Percentiles rank a stretch among this genome's conserved stretches.
phyloP scores from a whole-genome alignment of 2,797 vertebrate species.

The Eupleurogrammus muticus region DNA sequence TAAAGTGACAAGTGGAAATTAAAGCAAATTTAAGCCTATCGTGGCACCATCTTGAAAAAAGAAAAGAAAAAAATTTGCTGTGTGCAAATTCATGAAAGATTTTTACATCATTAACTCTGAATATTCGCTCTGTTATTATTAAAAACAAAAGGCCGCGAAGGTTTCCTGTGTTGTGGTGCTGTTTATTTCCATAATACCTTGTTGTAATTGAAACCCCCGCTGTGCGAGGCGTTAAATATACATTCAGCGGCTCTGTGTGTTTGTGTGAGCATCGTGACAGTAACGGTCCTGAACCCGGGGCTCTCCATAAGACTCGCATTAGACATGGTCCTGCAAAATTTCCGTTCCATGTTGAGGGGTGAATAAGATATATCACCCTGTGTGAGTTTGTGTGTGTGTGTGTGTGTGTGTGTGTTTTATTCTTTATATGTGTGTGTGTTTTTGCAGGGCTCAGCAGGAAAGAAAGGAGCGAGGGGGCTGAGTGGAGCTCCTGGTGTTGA shows the following conservation, averaged over 20 bases:
- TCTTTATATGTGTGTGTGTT: slow-evolving; percentile 48
- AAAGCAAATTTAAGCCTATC: too few relatives aligned
- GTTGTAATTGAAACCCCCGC: not conserved
- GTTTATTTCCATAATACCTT: slow-evolving; percentile 3
- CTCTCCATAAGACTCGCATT: slow-evolving; percentile 16
- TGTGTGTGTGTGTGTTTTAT: slow-evolving; percentile 50
- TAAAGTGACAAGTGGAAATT: too few relatives aligned
- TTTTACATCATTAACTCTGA: not conserved
- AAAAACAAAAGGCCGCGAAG: not conserved
- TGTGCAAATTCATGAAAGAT: not conserved
- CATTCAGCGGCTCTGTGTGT: slow-evolving; percentile 15
- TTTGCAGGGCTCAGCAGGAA: slow-evolving; percentile 89
- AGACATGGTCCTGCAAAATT: slow-evolving; percentile 19
- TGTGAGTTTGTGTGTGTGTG: slow-evolving; percentile 41
- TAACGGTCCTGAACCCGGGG: slow-evolving; percentile 1
- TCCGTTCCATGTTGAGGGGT: not conserved
- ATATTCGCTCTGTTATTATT: not conserved
- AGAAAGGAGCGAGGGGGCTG: slow-evolving; percentile 89
- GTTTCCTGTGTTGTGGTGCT: slow-evolving; percentile 4
- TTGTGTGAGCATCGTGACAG: slow-evolving; percentile 15
- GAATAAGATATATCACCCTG: slow-evolving; percentile 6
- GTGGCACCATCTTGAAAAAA: too few relatives aligned
- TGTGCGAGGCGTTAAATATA: slow-evolving; percentile 18
- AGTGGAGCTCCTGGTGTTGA: slow-evolving; percentile 87
- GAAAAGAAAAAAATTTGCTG: too few relatives aligned